Evolutionary conservation across 2,888 invertebrate genomes (phyloP).

Genomic region (Callyntrura guangdongensis): DNA sequence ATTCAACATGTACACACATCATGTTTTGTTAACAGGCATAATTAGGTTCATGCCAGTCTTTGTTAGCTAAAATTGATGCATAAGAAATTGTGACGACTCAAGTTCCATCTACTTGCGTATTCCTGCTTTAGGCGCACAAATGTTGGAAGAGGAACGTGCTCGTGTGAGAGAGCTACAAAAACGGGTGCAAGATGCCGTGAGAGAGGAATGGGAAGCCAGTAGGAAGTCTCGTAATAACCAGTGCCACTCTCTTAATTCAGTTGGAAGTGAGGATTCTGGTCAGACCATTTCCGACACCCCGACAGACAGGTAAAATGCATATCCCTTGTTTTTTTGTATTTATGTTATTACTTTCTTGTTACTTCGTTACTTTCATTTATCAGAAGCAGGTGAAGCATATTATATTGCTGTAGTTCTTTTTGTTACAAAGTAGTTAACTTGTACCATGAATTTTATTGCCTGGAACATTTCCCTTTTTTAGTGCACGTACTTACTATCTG

Average conservation of each 20-base stretch:
- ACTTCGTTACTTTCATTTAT: slow-evolving; percentile 60
- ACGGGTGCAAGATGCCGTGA: slow-evolving; percentile 95
- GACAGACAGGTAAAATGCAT: slow-evolving; percentile 87
- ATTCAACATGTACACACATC: no score
- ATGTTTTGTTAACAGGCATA: background rate
- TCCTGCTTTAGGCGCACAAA: slow-evolving; percentile 91
- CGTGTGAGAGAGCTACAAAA: slow-evolving; percentile 95
- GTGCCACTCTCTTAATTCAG: slow-evolving; percentile 89
- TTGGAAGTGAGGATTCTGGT: slow-evolving; percentile 89
- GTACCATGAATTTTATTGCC: slow-evolving; percentile 59
- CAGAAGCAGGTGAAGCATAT: slow-evolving; percentile 52
- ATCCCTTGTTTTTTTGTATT: slow-evolving; percentile 66
- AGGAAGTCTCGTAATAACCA: slow-evolving; percentile 86
- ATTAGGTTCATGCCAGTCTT: background rate
- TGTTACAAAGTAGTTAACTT: slow-evolving; percentile 33
- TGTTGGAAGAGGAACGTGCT: slow-evolving; percentile 96
- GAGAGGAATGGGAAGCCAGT: slow-evolving; percentile 93
- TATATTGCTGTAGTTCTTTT: no score
- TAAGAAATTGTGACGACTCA: slow-evolving; percentile 1
- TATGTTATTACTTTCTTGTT: slow-evolving; percentile 63
- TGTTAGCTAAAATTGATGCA: slow-evolving; percentile 52
- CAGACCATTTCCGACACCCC: slow-evolving; percentile 88
- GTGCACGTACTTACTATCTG: slow-evolving; percentile 40
- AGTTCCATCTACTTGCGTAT: slow-evolving; percentile 54
- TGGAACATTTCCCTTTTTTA: slow-evolving; percentile 52